These are phyloP conservation scores for Hypomecis atomaria DNA, from an alignment of 2,888 invertebrate genomes.

Conservation along the genomic window DNA sequence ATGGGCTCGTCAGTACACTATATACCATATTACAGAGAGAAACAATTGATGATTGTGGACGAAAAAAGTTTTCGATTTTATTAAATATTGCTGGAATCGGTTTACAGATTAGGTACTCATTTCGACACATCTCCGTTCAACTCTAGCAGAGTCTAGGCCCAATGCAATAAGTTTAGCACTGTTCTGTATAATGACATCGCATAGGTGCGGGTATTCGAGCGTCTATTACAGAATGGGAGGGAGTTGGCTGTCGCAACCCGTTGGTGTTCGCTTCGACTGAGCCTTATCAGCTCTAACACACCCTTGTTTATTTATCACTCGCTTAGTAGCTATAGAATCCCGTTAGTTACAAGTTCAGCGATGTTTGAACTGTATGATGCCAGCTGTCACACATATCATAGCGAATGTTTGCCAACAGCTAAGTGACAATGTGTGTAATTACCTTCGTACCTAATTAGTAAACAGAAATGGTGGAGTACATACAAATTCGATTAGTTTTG, in stretches of 20 bases:
- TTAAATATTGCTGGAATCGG: too few species aligned
- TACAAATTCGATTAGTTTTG: conserved; percentile 37
- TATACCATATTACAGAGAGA: too few species aligned
- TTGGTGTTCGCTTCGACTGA: conserved; percentile 52
- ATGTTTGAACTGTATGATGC: conserved; percentile 54
- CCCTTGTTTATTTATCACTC: conserved; percentile 80
- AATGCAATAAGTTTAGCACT: conserved; percentile 65
- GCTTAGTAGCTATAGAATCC: conserved; percentile 58
- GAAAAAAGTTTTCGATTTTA: too few species aligned
- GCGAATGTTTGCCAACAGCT: conserved; percentile 37
- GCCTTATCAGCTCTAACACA: conserved; percentile 79
- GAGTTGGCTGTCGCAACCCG: conserved; percentile 44
- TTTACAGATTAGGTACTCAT: not conserved
- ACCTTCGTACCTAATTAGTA: conserved; percentile 42
- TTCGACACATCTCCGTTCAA: conserved; percentile 29
- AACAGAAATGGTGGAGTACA: conserved; percentile 39
- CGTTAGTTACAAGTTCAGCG: conserved; percentile 53
- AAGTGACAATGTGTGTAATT: conserved; percentile 43
- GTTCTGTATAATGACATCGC: conserved; percentile 60
- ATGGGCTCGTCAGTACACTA: too few species aligned
- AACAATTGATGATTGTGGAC: too few species aligned
- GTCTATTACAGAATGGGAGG: conserved; percentile 54
- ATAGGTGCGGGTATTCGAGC: conserved; percentile 48
- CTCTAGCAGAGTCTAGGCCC: conserved; percentile 64
- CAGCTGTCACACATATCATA: conserved; percentile 38